Conservation (phyloP, 2,797 vertebrate species). For the Tapirus indicus region DNA sequence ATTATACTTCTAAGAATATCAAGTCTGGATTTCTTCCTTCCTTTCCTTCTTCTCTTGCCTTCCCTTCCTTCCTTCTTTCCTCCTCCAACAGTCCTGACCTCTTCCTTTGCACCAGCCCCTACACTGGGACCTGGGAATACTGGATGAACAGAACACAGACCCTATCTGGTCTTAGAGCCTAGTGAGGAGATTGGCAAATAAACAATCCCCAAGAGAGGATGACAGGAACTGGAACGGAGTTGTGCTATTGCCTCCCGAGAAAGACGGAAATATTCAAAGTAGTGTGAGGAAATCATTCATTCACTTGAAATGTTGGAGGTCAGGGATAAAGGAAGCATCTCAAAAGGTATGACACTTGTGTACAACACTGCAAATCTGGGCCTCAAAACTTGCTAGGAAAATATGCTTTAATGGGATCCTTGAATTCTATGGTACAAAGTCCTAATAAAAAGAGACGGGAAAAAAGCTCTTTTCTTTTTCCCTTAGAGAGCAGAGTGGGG, state of each 20-base stretch:
- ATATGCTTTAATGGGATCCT: not conserved
- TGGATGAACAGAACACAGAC: not conserved
- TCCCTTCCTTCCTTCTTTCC: slow-evolving; percentile 38
- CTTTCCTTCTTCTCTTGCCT: slow-evolving; percentile 23
- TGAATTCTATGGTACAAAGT: not conserved
- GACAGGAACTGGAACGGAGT: not conserved
- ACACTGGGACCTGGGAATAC: not conserved
- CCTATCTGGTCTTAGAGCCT: not conserved
- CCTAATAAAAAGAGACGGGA: slow-evolving; percentile 34
- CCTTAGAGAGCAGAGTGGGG: not conserved
- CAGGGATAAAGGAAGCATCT: not conserved
- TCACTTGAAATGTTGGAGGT: not conserved
- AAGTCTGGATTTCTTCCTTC: slow-evolving; percentile 72
- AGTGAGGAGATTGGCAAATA: not conserved
- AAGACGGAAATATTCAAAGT: not conserved
- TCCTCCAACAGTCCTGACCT: not conserved
- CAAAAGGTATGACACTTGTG: not conserved
- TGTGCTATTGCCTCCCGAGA: not conserved
- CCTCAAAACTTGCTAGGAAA: not conserved
- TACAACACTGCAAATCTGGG: not conserved
- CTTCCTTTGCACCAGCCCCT: not conserved
- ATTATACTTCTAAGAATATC: slow-evolving; percentile 75
- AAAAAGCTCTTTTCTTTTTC: slow-evolving; percentile 34
- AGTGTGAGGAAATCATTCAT: not conserved
- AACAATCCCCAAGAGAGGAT: not conserved